Evolutionary conservation across 2,797 vertebrate genomes (phyloP).

Genomic region (Synanceia verrucosa): DNA sequence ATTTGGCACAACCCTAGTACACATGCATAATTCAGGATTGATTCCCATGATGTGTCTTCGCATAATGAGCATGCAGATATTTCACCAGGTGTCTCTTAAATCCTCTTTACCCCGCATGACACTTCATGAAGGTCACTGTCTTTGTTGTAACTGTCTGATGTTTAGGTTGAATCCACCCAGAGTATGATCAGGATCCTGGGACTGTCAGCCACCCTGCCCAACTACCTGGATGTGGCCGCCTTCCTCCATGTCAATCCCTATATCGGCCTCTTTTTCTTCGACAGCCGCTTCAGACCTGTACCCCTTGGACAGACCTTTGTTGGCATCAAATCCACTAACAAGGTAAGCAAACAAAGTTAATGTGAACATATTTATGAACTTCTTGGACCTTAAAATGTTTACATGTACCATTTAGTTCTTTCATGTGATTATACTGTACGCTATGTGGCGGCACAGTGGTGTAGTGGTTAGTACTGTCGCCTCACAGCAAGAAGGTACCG

Average conservation of each 20-base stretch:
- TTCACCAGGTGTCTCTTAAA: neutral
- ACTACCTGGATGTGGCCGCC: slow-evolving; percentile 94
- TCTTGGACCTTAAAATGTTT: neutral
- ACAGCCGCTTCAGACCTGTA: slow-evolving; percentile 95
- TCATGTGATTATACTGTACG: too few species aligned
- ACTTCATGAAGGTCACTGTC: neutral
- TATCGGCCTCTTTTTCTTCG: slow-evolving; percentile 97
- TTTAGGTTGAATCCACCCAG: slow-evolving; percentile 96
- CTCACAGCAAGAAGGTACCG: too few species aligned
- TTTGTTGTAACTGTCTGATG: slow-evolving; percentile 20
- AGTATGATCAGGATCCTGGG: slow-evolving; percentile 99
- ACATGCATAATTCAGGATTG: neutral
- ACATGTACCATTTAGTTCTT: neutral
- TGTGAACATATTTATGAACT: neutral
- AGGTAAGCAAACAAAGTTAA: slow-evolving; percentile 78
- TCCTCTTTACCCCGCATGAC: neutral
- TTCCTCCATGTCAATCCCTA: slow-evolving; percentile 97
- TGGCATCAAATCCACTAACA: slow-evolving; percentile 93
- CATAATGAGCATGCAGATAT: neutral
- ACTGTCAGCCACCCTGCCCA: slow-evolving; percentile 96
- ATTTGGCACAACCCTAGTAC: neutral
- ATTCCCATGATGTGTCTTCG: neutral
- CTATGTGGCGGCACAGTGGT: too few species aligned
- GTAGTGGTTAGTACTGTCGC: too few species aligned
- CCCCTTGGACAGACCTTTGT: slow-evolving; percentile 96